Conservation (phyloP, 2,797 vertebrate genomes). For the Halcyon leucocephala region DNA sequence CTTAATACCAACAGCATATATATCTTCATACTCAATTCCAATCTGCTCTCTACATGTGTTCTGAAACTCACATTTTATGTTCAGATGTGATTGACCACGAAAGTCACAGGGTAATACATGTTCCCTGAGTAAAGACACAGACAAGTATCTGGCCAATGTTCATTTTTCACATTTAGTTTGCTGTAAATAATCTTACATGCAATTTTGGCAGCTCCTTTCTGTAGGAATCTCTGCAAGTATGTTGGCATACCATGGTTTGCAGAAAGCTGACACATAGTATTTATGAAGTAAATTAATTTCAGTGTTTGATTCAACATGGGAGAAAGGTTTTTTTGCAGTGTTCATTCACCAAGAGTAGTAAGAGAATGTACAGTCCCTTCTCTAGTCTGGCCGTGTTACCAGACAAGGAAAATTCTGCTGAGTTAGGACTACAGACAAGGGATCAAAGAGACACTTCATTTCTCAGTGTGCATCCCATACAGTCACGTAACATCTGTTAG, state of each 20-base stretch:
- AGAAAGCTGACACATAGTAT: not conserved
- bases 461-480: not conserved
- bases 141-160: not conserved
- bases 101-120: not conserved
- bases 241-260: not conserved
- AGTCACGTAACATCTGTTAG: not conserved
- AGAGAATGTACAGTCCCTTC: not conserved
- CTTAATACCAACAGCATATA: constrained; percentile 9
- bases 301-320: not conserved
- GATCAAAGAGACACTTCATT: not conserved
- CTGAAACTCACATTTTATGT: not conserved
- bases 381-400: not conserved
- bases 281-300: constrained; percentile 37
- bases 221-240: constrained; percentile 11
- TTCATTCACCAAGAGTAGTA: not conserved
- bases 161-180: constrained; percentile 4
- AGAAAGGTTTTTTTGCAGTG: constrained; percentile 5
- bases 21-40: constrained; percentile 2
- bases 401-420: not conserved
- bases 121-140: constrained; percentile 17
- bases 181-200: constrained; percentile 16
- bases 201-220: constrained; percentile 36
- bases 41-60: not conserved
- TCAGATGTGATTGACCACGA: constrained; percentile 2
- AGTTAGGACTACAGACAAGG: not conserved